Base-by-base conservation (phyloP, 2,888 invertebrate species). In the Eristalinus aeneus region DNA sequence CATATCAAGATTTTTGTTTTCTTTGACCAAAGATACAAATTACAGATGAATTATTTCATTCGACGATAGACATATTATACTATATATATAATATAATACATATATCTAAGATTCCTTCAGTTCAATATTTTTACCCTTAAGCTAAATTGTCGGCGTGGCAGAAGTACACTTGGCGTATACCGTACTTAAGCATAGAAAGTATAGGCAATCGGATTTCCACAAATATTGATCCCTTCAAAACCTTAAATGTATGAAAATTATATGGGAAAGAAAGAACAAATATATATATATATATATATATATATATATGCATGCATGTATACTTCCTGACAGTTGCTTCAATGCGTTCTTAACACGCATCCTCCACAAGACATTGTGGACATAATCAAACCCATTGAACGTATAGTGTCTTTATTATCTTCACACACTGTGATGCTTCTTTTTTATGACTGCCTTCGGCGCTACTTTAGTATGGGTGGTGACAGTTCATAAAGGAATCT, bases 361-460 rank as follows among this genome's bases (percentile, higher is more conserved):
- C 36, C 77, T 78, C 79, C 69, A 72, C 58, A 81, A 81, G 72
- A 86, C 88, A 83, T 88, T 87, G 88, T 88, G 88, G 88, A 88
- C 89, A 88, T 87, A 89, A 89, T 89, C 89, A 89, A 87, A 83
- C 88, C 88, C 88, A 89, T 89, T 87, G 89, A 88, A 89, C 90
- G 88, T 90, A 89, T 88, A 89, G 87, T 89, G 89, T 90, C 90
- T 90, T 89, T 90, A 90, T 90, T 90, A 89, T 90, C 89, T 88
- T 89, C 88, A 89, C 89, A 88, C 89, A 88, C 89, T 88, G 87
- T 87, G 85, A 88, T 88, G 87, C 88, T 80, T 87, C 27, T 72
- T 78, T 78, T 82, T 74, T 88, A 81, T 71, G 76, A 36, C 74
- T 74, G 75, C 84, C 81, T 69, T 76, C 79, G 74, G 85, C 78